Percentiles rank a stretch among this genome's conserved stretches.
Conservation (phyloP, 2,888 invertebrate genomes). For the Aphidius colemani region DNA sequence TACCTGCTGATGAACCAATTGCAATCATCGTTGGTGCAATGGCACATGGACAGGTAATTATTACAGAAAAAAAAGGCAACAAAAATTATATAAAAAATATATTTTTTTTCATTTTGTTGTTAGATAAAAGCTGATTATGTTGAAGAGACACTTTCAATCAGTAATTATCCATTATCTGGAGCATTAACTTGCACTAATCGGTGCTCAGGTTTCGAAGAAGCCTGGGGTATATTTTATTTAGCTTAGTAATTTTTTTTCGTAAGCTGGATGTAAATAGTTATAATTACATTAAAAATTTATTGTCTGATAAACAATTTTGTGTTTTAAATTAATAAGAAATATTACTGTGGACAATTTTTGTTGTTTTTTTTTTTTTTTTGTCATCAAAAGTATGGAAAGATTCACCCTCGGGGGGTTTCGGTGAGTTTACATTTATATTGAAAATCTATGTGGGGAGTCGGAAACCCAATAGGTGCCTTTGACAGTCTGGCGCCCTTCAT, state of each 20-base stretch:
- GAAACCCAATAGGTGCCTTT: no score
- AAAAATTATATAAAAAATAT: background rate
- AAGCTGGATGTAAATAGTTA: background rate
- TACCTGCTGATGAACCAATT: conserved; percentile 80
- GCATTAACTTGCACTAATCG: conserved; percentile 95
- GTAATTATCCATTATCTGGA: conserved; percentile 95
- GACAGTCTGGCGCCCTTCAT: no score
- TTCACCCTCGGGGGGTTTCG: no score
- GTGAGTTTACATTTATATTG: no score
- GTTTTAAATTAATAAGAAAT: no score
- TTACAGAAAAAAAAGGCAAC: conserved; percentile 35
- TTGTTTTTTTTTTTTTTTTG: no score
- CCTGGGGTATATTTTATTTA: conserved; percentile 65
- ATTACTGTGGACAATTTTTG: no score
- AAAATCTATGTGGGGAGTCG: no score
- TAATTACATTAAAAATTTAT: background rate
- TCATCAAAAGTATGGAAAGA: no score
- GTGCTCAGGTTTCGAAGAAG: conserved; percentile 93
- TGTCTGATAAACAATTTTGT: no score
- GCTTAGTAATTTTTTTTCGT: background rate
- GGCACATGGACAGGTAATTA: conserved; percentile 91
- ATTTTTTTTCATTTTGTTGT: conserved; percentile 35
- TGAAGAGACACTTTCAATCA: conserved; percentile 89
- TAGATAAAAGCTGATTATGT: conserved; percentile 79
- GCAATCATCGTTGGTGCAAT: conserved; percentile 94